phyloP scores from a whole-genome alignment of 2,113 vertebrate genomes.

The Otis tarda region DNA sequence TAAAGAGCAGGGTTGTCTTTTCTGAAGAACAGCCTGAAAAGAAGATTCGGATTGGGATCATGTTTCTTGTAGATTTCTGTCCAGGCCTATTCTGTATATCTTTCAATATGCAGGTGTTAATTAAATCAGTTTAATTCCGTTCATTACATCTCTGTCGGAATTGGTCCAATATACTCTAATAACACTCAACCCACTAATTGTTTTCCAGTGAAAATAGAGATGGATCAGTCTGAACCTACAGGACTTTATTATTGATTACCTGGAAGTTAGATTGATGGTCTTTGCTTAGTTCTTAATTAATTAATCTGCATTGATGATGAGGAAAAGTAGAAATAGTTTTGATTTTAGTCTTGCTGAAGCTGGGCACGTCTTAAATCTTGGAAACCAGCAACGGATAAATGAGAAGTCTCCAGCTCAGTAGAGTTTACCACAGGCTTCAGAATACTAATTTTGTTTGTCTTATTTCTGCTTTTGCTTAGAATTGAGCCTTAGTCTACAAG shows the following conservation, averaged over 20 bases:
- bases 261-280: conserved; percentile 30
- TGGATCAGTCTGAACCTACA: conserved; percentile 4
- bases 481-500: background rate
- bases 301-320: conserved; percentile 27
- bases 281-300: conserved; percentile 50
- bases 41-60: background rate
- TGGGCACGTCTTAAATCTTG: background rate
- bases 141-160: background rate
- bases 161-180: background rate
- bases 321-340: conserved; percentile 44
- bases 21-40: background rate
- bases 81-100: background rate
- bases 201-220: conserved; percentile 29
- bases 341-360: background rate
- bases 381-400: background rate
- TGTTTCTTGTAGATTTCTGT: background rate
- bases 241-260: conserved; percentile 36
- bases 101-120: conserved; percentile 23
- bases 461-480: background rate
- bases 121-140: conserved; percentile 40
- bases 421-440: background rate
- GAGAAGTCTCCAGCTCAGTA: background rate
- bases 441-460: background rate
- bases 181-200: conserved; percentile 9
- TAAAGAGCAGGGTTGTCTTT: background rate